Percentiles rank a stretch among this genome's conserved stretches.
Conservation (phyloP, 2,888 invertebrate genomes). For the Dione vanillae region DNA sequence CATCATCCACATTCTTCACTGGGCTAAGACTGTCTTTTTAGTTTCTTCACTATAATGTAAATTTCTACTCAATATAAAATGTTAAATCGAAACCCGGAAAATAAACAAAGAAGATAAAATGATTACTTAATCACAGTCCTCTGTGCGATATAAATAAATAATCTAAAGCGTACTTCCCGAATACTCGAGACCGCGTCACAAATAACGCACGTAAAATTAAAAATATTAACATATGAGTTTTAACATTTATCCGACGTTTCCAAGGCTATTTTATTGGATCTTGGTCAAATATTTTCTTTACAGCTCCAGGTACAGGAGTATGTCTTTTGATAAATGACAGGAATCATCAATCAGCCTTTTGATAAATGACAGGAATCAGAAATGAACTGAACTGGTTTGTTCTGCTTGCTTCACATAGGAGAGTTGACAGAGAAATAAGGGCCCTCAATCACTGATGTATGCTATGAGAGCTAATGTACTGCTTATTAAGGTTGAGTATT, state of each 20-base stretch:
- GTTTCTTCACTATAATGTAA: too few species aligned
- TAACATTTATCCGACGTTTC: conserved; percentile 25
- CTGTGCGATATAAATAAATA: neutral
- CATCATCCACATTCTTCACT: too few species aligned
- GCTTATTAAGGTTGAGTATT: too few species aligned
- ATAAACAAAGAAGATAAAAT: neutral
- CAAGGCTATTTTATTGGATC: conserved; percentile 40
- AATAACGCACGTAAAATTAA: conserved; percentile 15
- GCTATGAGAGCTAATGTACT: too few species aligned
- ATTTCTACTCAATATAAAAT: too few species aligned
- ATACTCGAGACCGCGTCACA: conserved; percentile 18
- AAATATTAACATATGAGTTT: conserved; percentile 17
- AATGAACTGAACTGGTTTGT: neutral
- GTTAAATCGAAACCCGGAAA: neutral
- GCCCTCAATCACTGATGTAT: too few species aligned
- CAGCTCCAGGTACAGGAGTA: conserved; percentile 31
- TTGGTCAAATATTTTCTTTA: conserved; percentile 38
- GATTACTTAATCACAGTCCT: neutral
- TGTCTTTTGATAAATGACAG: too few species aligned
- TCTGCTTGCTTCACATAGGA: too few species aligned
- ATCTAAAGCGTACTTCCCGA: conserved; percentile 5
- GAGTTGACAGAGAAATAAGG: too few species aligned
- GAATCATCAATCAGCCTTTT: too few species aligned
- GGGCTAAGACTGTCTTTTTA: too few species aligned
- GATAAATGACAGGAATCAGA: neutral